These are phyloP conservation scores for Aphaenogaster rudis DNA, from an alignment of 1,140 invertebrate species.

Conservation along the genomic window DNA sequence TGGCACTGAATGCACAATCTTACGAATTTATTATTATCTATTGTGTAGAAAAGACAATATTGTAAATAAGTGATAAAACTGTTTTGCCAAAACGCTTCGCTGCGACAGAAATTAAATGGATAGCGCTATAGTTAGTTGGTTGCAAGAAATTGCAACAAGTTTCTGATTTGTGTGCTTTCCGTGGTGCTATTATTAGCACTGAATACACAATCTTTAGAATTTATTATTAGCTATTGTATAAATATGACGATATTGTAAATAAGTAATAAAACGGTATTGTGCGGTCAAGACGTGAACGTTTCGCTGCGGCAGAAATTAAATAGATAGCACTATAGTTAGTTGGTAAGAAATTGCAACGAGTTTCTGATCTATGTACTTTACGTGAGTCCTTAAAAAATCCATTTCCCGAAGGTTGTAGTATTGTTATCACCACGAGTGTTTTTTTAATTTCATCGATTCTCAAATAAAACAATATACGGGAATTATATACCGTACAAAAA, in stretches of 20 bases:
- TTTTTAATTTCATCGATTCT: not conserved
- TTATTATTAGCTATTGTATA: not conserved
- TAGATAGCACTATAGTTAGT: not conserved
- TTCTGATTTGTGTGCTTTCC: not conserved
- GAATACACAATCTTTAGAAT: not conserved
- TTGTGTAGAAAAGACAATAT: not conserved
- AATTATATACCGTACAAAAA: not conserved
- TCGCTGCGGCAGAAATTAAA: constrained; percentile 10
- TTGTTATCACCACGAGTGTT: not conserved
- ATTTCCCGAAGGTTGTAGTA: not conserved
- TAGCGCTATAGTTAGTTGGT: not conserved
- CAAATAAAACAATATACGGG: not conserved
- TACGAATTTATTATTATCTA: constrained; percentile 9
- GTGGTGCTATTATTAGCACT: not conserved
- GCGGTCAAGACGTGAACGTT: not conserved
- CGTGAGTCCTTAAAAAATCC: not conserved
- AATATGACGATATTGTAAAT: not conserved
- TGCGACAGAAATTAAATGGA: constrained; percentile 9
- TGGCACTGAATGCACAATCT: not conserved
- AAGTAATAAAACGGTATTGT: not conserved
- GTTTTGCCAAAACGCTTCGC: not conserved
- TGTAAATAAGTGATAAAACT: constrained; percentile 7
- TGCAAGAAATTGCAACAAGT: constrained; percentile 25
- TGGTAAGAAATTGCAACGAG: constrained; percentile 26
- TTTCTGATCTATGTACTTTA: not conserved